Base-by-base conservation (phyloP, 2,797 vertebrate genomes). In the Poecilia picta region DNA sequence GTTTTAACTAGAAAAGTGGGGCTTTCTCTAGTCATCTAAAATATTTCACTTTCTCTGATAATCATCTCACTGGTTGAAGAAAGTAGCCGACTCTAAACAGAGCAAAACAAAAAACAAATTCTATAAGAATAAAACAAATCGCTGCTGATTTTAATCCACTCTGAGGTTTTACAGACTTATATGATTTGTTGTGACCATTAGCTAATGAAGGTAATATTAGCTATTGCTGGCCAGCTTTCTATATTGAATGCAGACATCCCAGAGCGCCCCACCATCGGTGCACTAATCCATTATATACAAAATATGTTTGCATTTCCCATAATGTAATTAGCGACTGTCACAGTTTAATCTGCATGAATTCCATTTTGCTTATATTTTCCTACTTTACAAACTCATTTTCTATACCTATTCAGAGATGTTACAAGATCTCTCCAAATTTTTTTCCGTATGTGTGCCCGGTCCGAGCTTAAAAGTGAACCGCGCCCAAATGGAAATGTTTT, bases 391-490 rank as follows among this genome's bases (percentile, higher is more conserved):
- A 25, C 45, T 49, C 23, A 51, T 12, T 39, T 39, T 33, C 6
- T 12, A 4, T 7, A 39, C 25, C 12, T 73, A 7, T 15, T 23
- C 11, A 53, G 33, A 55, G 5, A 53, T 25, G 12, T n/a, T 39
- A 23, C 33, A 43, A 39, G 23, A 49, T 74, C 81, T 59, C 33
- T 59, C 33, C 46, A 53, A 33, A 13, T 53, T 62, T 51, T 57
- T 81, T 51, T n/a, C 53, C 18, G 43, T 68, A 76, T 59, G 41
- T 33, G 59, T 41, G 76, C 49, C 68, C 72, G 59, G 74, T 51
- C 25, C 20, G 23, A 46, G 75, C 81, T 77, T 36, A 86, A 90
- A 85, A 89, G 83, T 83, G 80, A 57, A 77, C 74, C 55, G 73
- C 82, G 81, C 68, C 81, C 49, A 12, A 33, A 86, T 57, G 81